Conservation (phyloP, 2,888 invertebrate genomes). For the Tipula confusa region DNA sequence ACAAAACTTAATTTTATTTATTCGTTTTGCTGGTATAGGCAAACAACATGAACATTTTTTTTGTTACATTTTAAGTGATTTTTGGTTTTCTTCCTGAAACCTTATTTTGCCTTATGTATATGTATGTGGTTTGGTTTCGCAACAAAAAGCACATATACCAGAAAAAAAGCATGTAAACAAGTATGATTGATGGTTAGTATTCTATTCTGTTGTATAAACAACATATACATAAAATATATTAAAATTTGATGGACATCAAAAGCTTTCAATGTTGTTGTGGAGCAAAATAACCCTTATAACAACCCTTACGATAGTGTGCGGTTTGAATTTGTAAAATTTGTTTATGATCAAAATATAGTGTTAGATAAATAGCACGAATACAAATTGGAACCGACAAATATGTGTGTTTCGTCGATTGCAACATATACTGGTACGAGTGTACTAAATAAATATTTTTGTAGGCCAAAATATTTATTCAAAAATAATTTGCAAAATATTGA, state of each 20-base stretch:
- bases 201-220: neutral
- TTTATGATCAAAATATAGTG: neutral
- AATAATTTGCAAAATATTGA: neutral
- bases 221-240: neutral
- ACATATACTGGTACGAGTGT: neutral
- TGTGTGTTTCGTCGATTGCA: neutral
- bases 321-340: neutral
- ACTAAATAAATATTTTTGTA: neutral
- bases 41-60: neutral
- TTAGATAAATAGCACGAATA: neutral
- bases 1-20: neutral
- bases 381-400: neutral
- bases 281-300: no score
- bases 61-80: neutral
- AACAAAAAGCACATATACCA: neutral
- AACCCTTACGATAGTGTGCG: neutral
- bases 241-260: neutral
- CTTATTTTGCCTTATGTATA: neutral
- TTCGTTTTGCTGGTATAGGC: neutral
- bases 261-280: neutral
- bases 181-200: neutral
- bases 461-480: neutral
- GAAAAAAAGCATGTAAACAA: neutral
- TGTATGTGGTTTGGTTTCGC: no score
- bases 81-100: neutral